These are phyloP conservation scores for Sebastes hubbsi DNA, from an alignment of 2,797 vertebrate genomes.

Conservation along the genomic window DNA sequence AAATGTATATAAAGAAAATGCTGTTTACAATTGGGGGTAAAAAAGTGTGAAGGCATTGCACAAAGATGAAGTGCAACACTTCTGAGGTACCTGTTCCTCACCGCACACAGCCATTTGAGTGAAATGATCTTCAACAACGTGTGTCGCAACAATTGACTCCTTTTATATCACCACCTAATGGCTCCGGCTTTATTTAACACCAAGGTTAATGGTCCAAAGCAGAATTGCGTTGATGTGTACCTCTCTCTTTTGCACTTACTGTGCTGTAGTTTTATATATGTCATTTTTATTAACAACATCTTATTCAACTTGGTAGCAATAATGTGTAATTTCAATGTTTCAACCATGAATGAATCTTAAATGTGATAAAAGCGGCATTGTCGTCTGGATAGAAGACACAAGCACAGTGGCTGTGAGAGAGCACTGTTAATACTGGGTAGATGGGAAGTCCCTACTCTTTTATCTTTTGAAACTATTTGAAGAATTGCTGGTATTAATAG, in stretches of 20 bases:
- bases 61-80: background rate
- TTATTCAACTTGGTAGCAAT: background rate
- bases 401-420: background rate
- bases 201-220: slow-evolving; percentile 4
- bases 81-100: background rate
- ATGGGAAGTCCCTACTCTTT: background rate
- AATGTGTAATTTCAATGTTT: background rate
- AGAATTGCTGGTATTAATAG: background rate
- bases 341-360: background rate
- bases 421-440: background rate
- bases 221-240: background rate
- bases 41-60: background rate
- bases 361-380: background rate
- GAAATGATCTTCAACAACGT: background rate
- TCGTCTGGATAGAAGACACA: background rate
- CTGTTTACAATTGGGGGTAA: background rate
- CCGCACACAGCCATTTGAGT: background rate
- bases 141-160: background rate
- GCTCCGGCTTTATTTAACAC: slow-evolving; percentile 12
- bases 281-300: background rate
- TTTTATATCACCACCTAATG: slow-evolving; percentile 3
- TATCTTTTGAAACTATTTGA: background rate
- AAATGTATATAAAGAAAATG: background rate
- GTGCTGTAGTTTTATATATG: background rate
- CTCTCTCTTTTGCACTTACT: background rate